Percentiles rank a stretch among this genome's conserved stretches.
phyloP scores from a whole-genome alignment of 2,113 vertebrate genomes.

The Bucco capensis region DNA sequence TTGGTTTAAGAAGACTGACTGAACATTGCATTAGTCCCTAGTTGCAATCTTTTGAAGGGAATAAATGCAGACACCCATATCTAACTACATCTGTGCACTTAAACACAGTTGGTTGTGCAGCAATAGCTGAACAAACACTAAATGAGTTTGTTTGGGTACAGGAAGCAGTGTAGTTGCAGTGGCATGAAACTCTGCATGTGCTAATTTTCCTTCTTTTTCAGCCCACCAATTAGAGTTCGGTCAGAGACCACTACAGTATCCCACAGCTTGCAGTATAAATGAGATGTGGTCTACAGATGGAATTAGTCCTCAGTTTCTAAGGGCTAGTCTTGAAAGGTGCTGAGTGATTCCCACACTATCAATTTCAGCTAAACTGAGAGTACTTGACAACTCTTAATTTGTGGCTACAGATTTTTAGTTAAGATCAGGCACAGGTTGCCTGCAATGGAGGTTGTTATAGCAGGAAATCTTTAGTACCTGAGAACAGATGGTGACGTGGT shows the following conservation, averaged over 20 bases:
- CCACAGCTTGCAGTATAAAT: neutral
- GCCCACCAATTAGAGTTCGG: neutral
- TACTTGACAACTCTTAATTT: neutral
- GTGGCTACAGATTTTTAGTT: neutral
- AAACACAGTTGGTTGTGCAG: neutral
- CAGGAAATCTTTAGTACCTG: neutral
- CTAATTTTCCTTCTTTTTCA: neutral
- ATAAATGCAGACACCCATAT: neutral
- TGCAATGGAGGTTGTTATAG: neutral
- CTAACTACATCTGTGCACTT: conserved; percentile 18
- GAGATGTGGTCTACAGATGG: neutral
- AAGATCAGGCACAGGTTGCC: neutral
- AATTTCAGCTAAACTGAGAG: neutral
- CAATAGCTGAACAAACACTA: neutral
- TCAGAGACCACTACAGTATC: neutral
- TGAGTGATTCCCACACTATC: neutral
- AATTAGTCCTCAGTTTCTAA: neutral
- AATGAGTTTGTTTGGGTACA: neutral
- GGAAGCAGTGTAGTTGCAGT: neutral
- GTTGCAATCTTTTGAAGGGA: neutral
- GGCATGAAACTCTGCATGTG: neutral
- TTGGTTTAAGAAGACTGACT: conserved; percentile 20
- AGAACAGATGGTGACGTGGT: neutral
- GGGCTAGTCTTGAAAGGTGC: neutral
- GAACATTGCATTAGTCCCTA: neutral